Conservation (phyloP, 2,113 vertebrate genomes). For the Eurystomus gularis region DNA sequence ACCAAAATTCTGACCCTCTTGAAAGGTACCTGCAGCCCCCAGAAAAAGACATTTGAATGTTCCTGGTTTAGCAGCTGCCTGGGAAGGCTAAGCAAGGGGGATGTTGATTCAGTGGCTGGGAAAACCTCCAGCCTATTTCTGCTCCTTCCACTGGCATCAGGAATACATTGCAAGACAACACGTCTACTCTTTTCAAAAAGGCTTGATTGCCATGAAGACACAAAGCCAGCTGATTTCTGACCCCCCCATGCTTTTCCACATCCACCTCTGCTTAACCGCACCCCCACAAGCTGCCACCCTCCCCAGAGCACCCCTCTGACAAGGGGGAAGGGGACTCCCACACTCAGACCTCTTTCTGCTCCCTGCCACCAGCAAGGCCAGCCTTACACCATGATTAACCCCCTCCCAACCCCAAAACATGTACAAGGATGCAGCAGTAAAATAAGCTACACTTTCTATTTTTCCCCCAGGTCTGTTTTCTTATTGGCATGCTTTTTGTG, state of each 20-base stretch:
- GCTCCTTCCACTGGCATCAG: not conserved
- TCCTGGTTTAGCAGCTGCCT: not conserved
- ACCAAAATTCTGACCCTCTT: not conserved
- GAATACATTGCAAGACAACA: not conserved
- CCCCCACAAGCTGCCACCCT: not conserved
- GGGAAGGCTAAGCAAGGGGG: not conserved
- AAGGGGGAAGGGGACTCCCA: too few species aligned
- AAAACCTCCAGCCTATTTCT: not conserved
- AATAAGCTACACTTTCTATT: not conserved
- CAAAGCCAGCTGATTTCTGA: not conserved
- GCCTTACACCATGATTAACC: not conserved
- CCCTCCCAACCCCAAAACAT: not conserved
- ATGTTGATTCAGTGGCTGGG: accelerated
- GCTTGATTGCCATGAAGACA: not conserved
- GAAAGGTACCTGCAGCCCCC: not conserved
- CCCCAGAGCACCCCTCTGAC: not conserved
- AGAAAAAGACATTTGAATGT: not conserved
- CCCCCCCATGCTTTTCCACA: not conserved
- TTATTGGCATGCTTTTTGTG: not conserved
- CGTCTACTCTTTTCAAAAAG: not conserved
- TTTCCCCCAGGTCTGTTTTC: not conserved
- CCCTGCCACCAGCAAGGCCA: not conserved
- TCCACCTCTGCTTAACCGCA: not conserved
- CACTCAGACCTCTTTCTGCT: not conserved
- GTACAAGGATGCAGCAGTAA: not conserved